These are phyloP conservation scores for Actinia equina DNA, from an alignment of 64 coral and sea anemone species.

Conservation along the genomic window DNA sequence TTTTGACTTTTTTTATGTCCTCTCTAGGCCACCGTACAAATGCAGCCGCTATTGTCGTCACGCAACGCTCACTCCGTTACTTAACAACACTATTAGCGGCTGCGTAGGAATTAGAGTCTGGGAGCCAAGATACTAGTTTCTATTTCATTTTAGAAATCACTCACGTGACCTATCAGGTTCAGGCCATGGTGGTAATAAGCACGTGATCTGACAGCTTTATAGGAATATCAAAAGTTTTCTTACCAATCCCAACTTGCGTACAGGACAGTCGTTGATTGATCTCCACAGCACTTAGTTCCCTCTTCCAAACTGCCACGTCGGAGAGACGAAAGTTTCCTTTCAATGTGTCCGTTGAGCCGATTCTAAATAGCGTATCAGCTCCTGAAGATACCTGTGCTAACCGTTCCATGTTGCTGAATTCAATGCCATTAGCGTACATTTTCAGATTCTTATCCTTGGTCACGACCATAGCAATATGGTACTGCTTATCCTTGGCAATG, in stretches of 20 bases:
- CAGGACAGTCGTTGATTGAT: slow-evolving; percentile 1
- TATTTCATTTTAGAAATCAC: too few relatives aligned
- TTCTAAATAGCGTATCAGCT: neutral
- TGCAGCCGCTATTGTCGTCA: too few relatives aligned
- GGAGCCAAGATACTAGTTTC: too few relatives aligned
- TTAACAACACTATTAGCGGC: too few relatives aligned
- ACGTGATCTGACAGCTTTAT: neutral
- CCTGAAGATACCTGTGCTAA: neutral
- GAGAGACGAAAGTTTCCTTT: neutral
- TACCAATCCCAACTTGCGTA: neutral
- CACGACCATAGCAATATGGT: neutral
- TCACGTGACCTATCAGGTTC: too few relatives aligned
- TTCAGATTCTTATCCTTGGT: neutral
- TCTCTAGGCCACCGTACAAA: too few relatives aligned
- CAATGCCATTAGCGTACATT: neutral
- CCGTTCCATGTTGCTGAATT: neutral
- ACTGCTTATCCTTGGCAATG: neutral
- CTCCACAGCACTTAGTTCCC: neutral
- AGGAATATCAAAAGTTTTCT: neutral
- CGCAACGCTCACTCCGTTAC: too few relatives aligned
- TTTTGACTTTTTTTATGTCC: too few relatives aligned
- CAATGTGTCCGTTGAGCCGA: neutral
- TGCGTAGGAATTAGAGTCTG: too few relatives aligned
- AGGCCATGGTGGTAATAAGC: too few relatives aligned
- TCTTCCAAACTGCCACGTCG: neutral